Evolutionary conservation across 2,113 vertebrate species (phyloP).

Genomic region (Zootoca vivipara): DNA sequence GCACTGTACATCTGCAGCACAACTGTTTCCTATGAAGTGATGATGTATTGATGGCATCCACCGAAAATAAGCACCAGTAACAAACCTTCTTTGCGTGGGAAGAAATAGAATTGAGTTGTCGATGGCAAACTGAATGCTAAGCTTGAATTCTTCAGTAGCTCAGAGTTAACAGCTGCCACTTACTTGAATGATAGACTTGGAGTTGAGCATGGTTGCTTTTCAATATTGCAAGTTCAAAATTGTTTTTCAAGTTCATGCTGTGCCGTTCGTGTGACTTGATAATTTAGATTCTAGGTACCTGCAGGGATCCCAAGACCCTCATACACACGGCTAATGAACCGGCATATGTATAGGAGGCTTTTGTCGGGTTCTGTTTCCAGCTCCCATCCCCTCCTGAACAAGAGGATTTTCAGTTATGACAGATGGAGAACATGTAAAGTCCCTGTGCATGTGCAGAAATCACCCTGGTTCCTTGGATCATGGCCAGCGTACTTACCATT

Average conservation of each 20-base stretch:
- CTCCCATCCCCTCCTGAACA: neutral
- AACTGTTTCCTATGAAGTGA: neutral
- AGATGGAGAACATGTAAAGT: neutral
- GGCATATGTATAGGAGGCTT: neutral
- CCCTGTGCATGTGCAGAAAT: neutral
- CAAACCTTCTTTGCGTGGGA: neutral
- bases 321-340: neutral
- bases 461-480: neutral
- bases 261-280: too few species aligned
- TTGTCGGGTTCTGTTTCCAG: neutral
- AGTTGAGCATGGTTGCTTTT: neutral
- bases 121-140: neutral
- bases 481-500: neutral
- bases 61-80: neutral
- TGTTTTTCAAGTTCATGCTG: neutral
- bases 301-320: too few species aligned
- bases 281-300: neutral
- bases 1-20: neutral
- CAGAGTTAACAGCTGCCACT: neutral
- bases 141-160: neutral
- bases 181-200: neutral
- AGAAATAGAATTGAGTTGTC: neutral
- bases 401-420: neutral
- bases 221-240: neutral
- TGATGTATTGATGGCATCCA: neutral